These are phyloP conservation scores for Nesoenas mayeri DNA, from an alignment of 2,113 vertebrate species.

Conservation along the genomic window DNA sequence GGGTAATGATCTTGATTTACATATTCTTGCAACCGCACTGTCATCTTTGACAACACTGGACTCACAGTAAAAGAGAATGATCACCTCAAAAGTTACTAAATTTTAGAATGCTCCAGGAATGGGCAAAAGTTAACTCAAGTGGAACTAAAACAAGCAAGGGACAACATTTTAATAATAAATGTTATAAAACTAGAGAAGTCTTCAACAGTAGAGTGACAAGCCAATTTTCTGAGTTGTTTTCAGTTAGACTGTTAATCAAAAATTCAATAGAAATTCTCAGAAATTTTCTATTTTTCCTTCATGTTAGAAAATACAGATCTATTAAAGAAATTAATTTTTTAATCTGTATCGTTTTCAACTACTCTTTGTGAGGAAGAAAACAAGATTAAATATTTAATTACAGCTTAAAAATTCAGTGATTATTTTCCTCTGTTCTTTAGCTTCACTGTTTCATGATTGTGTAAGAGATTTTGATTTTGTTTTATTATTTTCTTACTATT, in stretches of 20 bases:
- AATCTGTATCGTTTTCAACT: background rate
- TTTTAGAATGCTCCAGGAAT: background rate
- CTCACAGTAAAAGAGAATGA: background rate
- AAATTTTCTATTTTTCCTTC: background rate
- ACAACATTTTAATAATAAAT: background rate
- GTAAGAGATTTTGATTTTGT: background rate
- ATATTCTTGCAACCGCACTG: background rate
- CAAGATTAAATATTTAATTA: background rate
- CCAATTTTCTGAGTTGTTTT: background rate
- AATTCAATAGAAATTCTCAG: background rate
- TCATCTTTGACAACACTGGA: background rate
- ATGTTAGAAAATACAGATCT: background rate
- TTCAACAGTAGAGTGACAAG: background rate
- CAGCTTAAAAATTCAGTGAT: background rate
- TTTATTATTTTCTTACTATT: background rate
- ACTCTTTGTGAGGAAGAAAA: background rate
- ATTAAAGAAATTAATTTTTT: background rate
- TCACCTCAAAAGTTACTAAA: background rate
- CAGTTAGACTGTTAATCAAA: background rate
- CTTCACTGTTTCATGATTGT: background rate
- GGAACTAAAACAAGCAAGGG: background rate
- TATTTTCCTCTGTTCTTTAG: background rate
- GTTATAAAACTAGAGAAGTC: background rate
- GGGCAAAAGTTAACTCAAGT: background rate
- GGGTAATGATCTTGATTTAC: background rate